Conservation (phyloP, 2,888 invertebrate genomes). For the Odiellus spinosus region DNA sequence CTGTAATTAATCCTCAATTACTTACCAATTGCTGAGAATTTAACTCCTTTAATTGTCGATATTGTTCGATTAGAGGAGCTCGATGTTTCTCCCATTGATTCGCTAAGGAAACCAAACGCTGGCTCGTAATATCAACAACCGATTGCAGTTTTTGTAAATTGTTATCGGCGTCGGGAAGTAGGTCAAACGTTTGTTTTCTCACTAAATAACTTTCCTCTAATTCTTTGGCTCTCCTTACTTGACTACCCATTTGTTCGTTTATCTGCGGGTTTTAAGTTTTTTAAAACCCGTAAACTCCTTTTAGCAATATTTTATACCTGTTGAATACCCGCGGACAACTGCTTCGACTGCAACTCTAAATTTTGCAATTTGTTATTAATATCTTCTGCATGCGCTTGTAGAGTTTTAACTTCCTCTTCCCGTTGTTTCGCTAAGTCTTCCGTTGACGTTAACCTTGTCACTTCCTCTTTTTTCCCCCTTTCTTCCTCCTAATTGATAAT, state of each 20-base stretch:
- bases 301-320: slow-evolving; percentile 16
- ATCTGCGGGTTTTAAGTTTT: too few relatives aligned
- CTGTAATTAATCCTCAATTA: not conserved
- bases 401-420: slow-evolving; percentile 26
- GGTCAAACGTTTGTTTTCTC: slow-evolving; percentile 39
- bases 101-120: slow-evolving; percentile 44
- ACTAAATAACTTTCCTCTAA: slow-evolving; percentile 25
- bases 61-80: slow-evolving; percentile 45
- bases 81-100: slow-evolving; percentile 58
- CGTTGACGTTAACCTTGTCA: slow-evolving; percentile 20
- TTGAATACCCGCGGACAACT: slow-evolving; percentile 26
- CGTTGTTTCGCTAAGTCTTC: slow-evolving; percentile 28
- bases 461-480: too few relatives aligned
- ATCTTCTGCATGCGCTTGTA: slow-evolving; percentile 25
- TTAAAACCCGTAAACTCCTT: too few relatives aligned
- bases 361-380: slow-evolving; percentile 25
- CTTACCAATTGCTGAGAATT: slow-evolving; percentile 27
- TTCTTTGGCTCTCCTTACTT: slow-evolving; percentile 29
- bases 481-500: too few relatives aligned
- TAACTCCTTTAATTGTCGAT: slow-evolving; percentile 30
- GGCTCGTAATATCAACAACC: slow-evolving; percentile 43
- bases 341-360: slow-evolving; percentile 26
- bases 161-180: slow-evolving; percentile 43
- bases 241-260: slow-evolving; percentile 29
- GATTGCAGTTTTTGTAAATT: slow-evolving; percentile 24